Evolutionary conservation across 2,113 vertebrate species (phyloP).

Genomic region (Leucopsar rothschildi): DNA sequence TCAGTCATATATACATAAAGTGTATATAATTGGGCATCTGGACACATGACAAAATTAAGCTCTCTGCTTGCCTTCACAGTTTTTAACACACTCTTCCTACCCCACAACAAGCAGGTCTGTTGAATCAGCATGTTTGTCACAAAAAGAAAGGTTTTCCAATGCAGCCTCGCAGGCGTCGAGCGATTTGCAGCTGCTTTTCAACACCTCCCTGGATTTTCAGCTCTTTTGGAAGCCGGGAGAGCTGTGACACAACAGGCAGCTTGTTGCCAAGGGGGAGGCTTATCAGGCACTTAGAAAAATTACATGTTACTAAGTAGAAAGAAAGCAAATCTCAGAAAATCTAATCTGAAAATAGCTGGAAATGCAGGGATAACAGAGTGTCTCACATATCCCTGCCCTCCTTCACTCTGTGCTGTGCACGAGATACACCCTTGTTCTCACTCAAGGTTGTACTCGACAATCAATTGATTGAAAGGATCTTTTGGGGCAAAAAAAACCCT

Average conservation of each 20-base stretch:
- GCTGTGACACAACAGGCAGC: background rate
- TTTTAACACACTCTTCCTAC: background rate
- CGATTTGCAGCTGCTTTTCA: background rate
- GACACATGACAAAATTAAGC: background rate
- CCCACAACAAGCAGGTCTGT: rapidly evolving
- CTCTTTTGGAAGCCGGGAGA: background rate
- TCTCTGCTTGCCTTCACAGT: background rate
- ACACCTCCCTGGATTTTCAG: background rate
- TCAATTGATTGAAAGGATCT: background rate
- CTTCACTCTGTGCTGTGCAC: background rate
- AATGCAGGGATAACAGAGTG: background rate
- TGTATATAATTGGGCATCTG: background rate
- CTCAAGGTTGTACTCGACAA: background rate
- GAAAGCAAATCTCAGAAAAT: background rate
- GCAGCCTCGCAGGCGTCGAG: background rate
- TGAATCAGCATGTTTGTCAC: background rate
- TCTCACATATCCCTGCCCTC: background rate
- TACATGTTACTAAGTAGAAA: background rate
- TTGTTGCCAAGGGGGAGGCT: background rate
- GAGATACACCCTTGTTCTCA: background rate
- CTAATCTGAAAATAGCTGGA: background rate
- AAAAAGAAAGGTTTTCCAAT: background rate
- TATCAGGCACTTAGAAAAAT: background rate
- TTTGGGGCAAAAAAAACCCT: background rate
- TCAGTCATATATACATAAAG: too few relatives aligned